Percentiles rank a stretch among this genome's conserved stretches.
phyloP scores from a whole-genome alignment of 2,113 vertebrate species.

The Myrmophylax atrothorax region DNA sequence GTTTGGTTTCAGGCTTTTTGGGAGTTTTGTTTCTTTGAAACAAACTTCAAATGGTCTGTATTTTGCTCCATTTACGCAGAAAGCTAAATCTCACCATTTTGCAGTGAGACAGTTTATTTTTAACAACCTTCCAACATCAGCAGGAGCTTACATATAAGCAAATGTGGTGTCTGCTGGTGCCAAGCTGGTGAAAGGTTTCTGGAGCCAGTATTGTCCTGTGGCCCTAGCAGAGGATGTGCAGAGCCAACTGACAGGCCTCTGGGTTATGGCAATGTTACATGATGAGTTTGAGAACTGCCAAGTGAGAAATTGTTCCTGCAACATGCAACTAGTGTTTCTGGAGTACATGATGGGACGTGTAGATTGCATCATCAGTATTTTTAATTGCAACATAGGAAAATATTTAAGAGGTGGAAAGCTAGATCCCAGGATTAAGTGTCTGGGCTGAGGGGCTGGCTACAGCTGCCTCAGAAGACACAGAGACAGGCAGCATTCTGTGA shows the following conservation, averaged over 20 bases:
- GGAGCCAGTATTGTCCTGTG: neutral
- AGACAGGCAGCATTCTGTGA: neutral
- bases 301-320: neutral
- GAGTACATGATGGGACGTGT: neutral
- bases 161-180: neutral
- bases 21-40: neutral
- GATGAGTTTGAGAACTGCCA: neutral
- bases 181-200: neutral
- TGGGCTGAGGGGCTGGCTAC: neutral
- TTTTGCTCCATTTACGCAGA: neutral
- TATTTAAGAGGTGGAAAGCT: neutral
- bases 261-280: neutral
- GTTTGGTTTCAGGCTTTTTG: neutral
- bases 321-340: neutral
- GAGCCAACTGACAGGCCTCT: conserved; percentile 5
- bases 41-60: neutral
- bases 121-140: neutral
- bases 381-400: neutral
- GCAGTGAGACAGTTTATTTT: neutral
- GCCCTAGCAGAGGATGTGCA: neutral
- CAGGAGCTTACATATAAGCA: neutral
- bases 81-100: neutral
- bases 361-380: conserved; percentile 32
- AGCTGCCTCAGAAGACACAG: neutral
- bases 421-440: accelerated